Conservation (phyloP, 2,113 vertebrate species). For the Sorex fumeus region DNA sequence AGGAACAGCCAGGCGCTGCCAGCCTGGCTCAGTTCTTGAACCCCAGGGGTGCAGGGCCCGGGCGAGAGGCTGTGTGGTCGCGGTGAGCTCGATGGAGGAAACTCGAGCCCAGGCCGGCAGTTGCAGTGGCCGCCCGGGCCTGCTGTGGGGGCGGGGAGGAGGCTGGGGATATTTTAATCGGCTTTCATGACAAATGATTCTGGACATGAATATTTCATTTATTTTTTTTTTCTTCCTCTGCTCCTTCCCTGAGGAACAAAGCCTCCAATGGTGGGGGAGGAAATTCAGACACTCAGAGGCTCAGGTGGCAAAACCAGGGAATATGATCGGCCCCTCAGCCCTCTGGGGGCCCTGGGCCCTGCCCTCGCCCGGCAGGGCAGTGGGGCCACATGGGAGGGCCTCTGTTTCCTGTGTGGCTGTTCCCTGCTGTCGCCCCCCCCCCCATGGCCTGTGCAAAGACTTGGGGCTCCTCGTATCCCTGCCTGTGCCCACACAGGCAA, state of each 20-base stretch:
- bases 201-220: neutral
- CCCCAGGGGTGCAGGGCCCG: neutral
- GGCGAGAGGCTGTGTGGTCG: neutral
- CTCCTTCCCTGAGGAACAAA: constrained; percentile 7
- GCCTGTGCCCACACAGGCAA: neutral
- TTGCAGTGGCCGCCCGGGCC: neutral
- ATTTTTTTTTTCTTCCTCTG: neutral
- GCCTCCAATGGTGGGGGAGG: neutral
- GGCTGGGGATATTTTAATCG: neutral
- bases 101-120: neutral
- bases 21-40: fast-evolving
- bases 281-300: neutral
- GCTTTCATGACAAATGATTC: neutral
- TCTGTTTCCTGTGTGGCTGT: too few relatives aligned
- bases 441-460: too few relatives aligned
- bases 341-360: neutral
- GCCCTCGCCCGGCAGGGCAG: too few relatives aligned
- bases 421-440: too few relatives aligned
- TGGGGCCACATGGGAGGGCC: too few relatives aligned
- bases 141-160: neutral
- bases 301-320: neutral
- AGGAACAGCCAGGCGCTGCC: neutral
- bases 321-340: neutral
- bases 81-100: neutral
- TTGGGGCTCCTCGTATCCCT: too few relatives aligned